These are phyloP conservation scores for Cecropterus lyciades DNA, from an alignment of 1,140 invertebrate genomes.

Conservation along the genomic window DNA sequence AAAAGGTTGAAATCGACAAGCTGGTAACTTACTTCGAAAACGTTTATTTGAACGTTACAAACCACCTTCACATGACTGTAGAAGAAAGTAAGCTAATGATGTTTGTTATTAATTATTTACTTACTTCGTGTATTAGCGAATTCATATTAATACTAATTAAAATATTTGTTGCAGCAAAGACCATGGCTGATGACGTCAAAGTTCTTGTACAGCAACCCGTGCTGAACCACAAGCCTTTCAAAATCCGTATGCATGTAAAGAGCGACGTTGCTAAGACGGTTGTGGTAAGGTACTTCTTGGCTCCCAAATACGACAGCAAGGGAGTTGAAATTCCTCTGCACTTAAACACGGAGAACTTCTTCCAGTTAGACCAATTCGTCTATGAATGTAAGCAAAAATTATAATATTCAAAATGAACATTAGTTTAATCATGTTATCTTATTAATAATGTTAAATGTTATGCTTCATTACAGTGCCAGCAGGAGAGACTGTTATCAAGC, in stretches of 20 bases:
- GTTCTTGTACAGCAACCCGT: slow-evolving; percentile 80
- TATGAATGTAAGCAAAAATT: slow-evolving; percentile 70
- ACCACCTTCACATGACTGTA: slow-evolving; percentile 67
- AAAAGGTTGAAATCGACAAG: slow-evolving; percentile 86
- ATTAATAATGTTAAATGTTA: background rate
- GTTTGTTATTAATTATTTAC: background rate
- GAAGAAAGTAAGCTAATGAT: slow-evolving; percentile 60
- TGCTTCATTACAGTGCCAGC: slow-evolving; percentile 62
- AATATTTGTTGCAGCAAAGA: slow-evolving; percentile 45
- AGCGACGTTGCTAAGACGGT: slow-evolving; percentile 61
- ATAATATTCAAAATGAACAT: background rate
- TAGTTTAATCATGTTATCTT: slow-evolving; percentile 2
- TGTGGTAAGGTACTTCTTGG: slow-evolving; percentile 87
- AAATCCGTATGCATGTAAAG: slow-evolving; percentile 75
- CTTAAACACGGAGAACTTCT: slow-evolving; percentile 83
- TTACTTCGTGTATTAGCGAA: slow-evolving; percentile 64
- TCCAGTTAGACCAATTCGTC: slow-evolving; percentile 81
- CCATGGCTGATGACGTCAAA: slow-evolving; percentile 57
- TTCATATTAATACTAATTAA: background rate
- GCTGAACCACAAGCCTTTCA: slow-evolving; percentile 88
- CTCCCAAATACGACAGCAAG: slow-evolving; percentile 87
- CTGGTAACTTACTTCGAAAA: slow-evolving; percentile 77
- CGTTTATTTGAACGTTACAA: slow-evolving; percentile 84
- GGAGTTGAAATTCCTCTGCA: slow-evolving; percentile 79
- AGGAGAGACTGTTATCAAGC: slow-evolving; percentile 77